Conservation (phyloP, 1,140 invertebrate species). For the Mesaphorura yosii region DNA sequence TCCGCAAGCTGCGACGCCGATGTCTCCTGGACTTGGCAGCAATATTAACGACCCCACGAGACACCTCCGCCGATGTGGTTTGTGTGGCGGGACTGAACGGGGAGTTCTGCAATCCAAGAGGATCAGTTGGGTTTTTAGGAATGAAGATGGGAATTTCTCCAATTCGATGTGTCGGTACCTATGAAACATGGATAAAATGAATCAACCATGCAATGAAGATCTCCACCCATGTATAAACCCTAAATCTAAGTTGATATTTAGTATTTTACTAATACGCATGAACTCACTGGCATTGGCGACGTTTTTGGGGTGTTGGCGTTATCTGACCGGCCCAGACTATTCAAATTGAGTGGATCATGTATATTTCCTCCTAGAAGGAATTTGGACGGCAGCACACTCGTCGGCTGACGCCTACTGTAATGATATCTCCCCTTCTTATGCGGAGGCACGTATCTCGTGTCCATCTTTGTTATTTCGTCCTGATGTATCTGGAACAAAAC, state of each 20-base stretch:
- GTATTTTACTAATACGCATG: no score
- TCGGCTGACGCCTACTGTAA: conserved; percentile 13
- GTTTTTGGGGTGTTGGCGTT: conserved; percentile 78
- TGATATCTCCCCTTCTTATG: conserved; percentile 20
- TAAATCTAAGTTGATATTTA: no score
- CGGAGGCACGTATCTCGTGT: conserved; percentile 24
- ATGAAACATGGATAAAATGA: no score
- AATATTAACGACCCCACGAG: conserved; percentile 51
- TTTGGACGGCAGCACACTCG: conserved; percentile 71
- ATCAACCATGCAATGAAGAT: no score
- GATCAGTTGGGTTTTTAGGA: conserved; percentile 81
- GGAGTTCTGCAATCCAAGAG: conserved; percentile 66
- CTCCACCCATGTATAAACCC: no score
- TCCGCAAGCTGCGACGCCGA: conserved; percentile 42
- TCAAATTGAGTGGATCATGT: conserved; percentile 85
- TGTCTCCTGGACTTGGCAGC: conserved; percentile 48
- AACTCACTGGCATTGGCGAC: conserved; percentile 77
- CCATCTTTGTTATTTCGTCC: no score
- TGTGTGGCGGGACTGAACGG: neutral
- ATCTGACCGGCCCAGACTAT: conserved; percentile 56
- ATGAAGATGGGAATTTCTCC: conserved; percentile 80
- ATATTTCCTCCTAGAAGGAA: conserved; percentile 91
- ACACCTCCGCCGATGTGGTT: neutral
- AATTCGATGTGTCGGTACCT: conserved; percentile 64
- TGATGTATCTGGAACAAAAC: no score